Evolutionary conservation across 2,888 invertebrate genomes (phyloP), one percentile per base, ranked within the genome.

Genomic region (Plebejus melissa): DNA sequence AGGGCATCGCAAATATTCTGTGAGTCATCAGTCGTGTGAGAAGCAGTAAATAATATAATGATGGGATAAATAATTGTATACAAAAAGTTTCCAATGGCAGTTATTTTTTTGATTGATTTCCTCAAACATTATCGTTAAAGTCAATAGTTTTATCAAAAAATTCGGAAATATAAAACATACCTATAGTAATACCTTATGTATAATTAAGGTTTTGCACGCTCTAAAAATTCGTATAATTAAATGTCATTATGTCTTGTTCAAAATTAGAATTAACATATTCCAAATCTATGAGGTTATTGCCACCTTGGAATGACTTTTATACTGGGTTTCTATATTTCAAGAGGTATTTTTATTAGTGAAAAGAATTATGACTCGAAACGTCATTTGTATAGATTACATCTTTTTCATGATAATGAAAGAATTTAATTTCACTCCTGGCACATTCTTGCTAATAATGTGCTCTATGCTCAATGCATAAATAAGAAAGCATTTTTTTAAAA

Each of bases 211-310:
- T 32, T 69, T 72, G 58, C 60, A 72, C 54, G 72, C 72, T 72
- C 72, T 72, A 54, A 72, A 72, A 72, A 72, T 50, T 54, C 32
- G 6, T 32, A 50, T 72, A 72, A 72, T 54, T 72, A 50, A 28
- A 46, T 72, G 72, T 54, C 54, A 72, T 72, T 50, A 72, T 54
- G 72, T 72, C 28, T 50, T 41, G 46, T 46, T 71, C 22, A 41
- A 22, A 71, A 50, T 71, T 50, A 71, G 71, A 46, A 41, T 70
- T 70, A 41, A 46, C 38, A 70, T 70, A 70, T 71, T 46, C 71
- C 22, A 22, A 71, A 46, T 71, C 71, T 71, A 46, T 41, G 71
- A 28, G 46, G 46, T 71, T 71, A 71, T 46, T 36, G 65, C 65
- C 65, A 65, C 65, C 16, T 65, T 65, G 32, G 36, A 65, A 65